phyloP scores from a whole-genome alignment of 2,797 vertebrate genomes.

The Telmatherina bonti region DNA sequence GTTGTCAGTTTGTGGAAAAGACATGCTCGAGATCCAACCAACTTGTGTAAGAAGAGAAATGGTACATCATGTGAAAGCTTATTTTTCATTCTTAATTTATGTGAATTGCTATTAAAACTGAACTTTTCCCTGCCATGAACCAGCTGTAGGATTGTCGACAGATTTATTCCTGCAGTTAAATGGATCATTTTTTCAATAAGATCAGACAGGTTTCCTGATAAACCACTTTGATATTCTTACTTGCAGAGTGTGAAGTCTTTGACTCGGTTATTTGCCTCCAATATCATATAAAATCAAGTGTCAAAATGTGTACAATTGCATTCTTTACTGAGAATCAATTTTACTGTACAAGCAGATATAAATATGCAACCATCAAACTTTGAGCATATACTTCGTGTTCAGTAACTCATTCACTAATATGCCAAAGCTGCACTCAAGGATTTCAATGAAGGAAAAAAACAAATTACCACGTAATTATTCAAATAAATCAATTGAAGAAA shows the following conservation, averaged over 20 bases:
- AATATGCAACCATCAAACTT: conserved; percentile 82
- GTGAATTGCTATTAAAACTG: conserved; percentile 20
- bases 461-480: conserved; percentile 21
- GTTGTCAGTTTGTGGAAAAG: not conserved
- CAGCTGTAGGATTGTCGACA: conserved; percentile 2
- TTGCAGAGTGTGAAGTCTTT: not conserved
- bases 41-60: not conserved
- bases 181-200: conserved; percentile 35
- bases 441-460: conserved; percentile 38
- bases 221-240: not conserved
- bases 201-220: conserved; percentile 29
- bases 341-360: conserved; percentile 85
- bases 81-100: not conserved
- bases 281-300: not conserved
- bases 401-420: conserved; percentile 70
- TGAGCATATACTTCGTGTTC: conserved; percentile 76
- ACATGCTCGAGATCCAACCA: not conserved
- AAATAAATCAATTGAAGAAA: conserved; percentile 39
- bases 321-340: conserved; percentile 77
- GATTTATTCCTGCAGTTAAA: conserved; percentile 15
- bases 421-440: conserved; percentile 64
- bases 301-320: conserved; percentile 56
- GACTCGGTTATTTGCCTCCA: not conserved
- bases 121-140: conserved; percentile 7
- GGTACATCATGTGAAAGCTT: not conserved